Conservation (phyloP, 2,113 vertebrate species). For the Nothocercus nigrocapillus region DNA sequence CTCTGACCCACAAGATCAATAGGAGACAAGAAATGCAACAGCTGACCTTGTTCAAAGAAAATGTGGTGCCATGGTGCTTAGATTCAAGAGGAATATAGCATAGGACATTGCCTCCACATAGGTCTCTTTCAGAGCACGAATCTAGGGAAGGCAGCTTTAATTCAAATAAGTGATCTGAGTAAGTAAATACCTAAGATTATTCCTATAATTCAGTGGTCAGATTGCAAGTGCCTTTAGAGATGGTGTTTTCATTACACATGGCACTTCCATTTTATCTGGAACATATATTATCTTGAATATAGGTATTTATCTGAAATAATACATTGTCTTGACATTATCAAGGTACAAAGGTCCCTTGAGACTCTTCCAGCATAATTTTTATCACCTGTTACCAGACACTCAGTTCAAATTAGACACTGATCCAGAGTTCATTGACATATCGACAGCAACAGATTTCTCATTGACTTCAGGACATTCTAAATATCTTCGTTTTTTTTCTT, state of each 20-base stretch:
- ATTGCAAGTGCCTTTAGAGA: background rate
- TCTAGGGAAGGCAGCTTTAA: background rate
- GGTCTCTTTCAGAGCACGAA: background rate
- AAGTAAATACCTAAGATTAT: rapidly evolving
- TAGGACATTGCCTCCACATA: background rate
- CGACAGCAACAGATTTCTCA: background rate
- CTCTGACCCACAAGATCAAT: background rate
- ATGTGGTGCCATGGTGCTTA: background rate
- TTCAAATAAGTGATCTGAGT: background rate
- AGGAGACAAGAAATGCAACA: background rate
- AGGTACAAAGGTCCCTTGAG: background rate
- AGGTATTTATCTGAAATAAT: too few species aligned
- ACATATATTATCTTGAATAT: background rate
- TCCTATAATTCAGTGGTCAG: background rate
- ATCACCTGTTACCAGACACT: background rate
- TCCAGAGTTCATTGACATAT: background rate
- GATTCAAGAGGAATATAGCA: background rate
- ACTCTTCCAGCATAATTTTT: background rate
- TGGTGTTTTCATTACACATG: background rate
- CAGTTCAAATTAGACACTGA: background rate
- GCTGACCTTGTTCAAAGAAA: background rate
- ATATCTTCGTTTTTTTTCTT: background rate
- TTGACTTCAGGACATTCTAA: background rate
- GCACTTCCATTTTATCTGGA: background rate
- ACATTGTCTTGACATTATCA: background rate